Base-by-base conservation (phyloP, 2,797 vertebrate species). In the Cyclopterus lumpus region DNA sequence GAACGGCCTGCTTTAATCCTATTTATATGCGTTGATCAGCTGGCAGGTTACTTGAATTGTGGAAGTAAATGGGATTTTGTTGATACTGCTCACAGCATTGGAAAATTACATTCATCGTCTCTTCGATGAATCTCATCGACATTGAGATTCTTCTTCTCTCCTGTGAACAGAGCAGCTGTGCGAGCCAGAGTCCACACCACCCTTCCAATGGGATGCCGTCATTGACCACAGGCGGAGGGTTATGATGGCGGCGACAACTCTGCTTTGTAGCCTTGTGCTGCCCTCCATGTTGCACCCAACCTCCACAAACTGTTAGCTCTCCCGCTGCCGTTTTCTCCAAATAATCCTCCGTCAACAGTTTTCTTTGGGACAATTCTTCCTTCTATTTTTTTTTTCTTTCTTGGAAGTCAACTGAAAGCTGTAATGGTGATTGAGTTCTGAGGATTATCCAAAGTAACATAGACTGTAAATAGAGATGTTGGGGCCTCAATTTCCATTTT, bases 401-500 rank as follows among this genome's bases (percentile, higher is more conserved):
- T 44, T 12, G 6, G 20, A 49, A 22, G 20, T 49, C 18, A n/a
- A 71, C 64, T 46, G 18, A 66, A 65, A 60, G 71, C 5, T 32
- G 30, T 36, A 14, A 18, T 1, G 15, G 22, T 2, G 9, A 66
- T 28, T 3, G 6, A 66, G 5, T 16, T 42, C 49, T 34, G 49
- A 51, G 18, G 32, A 71, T 62, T n/a, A 61, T 64, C 62, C 59
- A 59, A 46, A 54, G 30, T 14, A 30, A 38, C 49, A 40, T 6
- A n/a, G 60, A 46, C 63, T 64, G 16, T 69, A 20, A 32, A 71
- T 46, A 38, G 18, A n/a, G 18, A n/a, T 10, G 16, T 15, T 24
- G 51, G 28, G 16, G 34, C 12, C 15, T 62, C 16, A 38, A 38
- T 38, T 10, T n/a, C n/a, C n/a, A n/a, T n/a, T 38, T 11, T 28